These are phyloP conservation scores for Telmatochromis brachygnathus DNA, from an alignment of 2,113 vertebrate species.

Conservation along the genomic window DNA sequence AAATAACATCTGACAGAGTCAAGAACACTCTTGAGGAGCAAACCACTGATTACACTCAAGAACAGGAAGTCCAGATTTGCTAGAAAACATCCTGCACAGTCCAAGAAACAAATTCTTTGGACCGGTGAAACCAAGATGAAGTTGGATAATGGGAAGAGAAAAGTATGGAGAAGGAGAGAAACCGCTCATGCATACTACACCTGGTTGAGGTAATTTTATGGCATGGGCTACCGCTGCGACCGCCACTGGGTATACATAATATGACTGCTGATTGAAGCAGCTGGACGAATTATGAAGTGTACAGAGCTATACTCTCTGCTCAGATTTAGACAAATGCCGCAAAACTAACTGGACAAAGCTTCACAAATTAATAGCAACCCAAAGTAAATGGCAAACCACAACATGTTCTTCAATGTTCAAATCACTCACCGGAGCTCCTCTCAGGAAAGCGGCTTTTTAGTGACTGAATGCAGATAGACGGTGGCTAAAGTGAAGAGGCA, in stretches of 20 bases:
- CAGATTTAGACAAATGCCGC: neutral
- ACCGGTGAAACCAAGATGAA: neutral
- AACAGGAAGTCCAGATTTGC: neutral
- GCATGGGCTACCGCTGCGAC: accelerated
- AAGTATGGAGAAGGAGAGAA: neutral
- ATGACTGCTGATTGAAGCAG: neutral
- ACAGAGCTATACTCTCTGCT: neutral
- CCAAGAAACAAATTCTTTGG: neutral
- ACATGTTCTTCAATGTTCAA: neutral
- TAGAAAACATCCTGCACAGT: neutral
- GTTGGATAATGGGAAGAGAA: neutral
- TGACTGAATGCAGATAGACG: neutral
- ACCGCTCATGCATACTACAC: neutral
- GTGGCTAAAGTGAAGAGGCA: neutral
- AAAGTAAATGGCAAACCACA: neutral
- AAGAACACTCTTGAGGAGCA: neutral
- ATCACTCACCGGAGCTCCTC: neutral
- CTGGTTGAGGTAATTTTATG: neutral
- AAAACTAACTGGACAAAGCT: neutral
- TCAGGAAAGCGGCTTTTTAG: neutral
- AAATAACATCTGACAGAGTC: accelerated
- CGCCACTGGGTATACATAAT: neutral
- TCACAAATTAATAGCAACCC: neutral
- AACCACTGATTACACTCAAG: neutral
- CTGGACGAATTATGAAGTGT: neutral